These are phyloP conservation scores for Stratiomys singularior DNA, from an alignment of 2,888 invertebrate species.

Conservation along the genomic window DNA sequence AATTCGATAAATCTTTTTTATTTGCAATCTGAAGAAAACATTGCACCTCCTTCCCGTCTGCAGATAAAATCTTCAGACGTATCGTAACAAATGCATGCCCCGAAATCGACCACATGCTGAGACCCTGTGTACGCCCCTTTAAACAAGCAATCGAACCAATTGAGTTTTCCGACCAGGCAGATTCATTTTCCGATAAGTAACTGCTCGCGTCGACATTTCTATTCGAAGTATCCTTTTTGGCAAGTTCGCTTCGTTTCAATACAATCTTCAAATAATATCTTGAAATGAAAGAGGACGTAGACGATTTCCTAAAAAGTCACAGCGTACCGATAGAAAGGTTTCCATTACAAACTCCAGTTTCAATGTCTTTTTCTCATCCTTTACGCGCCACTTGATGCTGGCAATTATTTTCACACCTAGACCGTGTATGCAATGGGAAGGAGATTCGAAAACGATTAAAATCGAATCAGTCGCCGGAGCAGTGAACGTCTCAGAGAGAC, in stretches of 20 bases:
- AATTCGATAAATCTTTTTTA: not conserved
- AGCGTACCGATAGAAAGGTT: not conserved
- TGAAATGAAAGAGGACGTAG: not conserved
- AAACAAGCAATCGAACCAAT: not conserved
- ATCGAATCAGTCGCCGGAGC: conserved; percentile 31
- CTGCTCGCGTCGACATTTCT: not conserved
- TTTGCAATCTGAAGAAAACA: not conserved
- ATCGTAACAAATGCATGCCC: not conserved
- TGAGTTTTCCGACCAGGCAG: not conserved
- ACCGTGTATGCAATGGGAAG: not conserved
- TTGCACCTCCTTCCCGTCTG: not conserved
- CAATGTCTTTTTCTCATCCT: conserved; percentile 6
- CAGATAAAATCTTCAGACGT: not conserved
- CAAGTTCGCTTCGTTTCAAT: not conserved
- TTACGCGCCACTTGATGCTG: conserved; percentile 22
- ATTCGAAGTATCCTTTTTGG: not conserved
- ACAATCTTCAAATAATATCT: not conserved
- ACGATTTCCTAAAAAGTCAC: not conserved
- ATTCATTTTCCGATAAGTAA: conserved; percentile 13
- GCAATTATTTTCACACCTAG: conserved; percentile 43
- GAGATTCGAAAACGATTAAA: conserved; percentile 33
- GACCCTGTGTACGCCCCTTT: conserved; percentile 5
- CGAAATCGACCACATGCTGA: conserved; percentile 40
- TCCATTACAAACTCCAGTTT: not conserved
- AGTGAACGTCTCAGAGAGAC: not conserved